Conservation (phyloP, 2,888 invertebrate species). For the Cetonia aurata region DNA sequence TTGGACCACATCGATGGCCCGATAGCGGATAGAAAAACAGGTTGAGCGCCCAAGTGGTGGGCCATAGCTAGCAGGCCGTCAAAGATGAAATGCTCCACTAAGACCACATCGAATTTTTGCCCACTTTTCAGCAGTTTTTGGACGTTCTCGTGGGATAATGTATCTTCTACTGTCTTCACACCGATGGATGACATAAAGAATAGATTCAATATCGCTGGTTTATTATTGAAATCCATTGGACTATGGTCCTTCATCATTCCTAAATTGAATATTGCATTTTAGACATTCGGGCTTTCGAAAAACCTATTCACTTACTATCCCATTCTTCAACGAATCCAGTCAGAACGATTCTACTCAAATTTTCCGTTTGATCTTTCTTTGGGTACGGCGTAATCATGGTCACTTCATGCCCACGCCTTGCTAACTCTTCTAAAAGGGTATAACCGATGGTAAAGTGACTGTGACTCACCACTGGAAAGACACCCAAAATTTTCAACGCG, state of each 20-base stretch:
- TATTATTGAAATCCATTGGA: slow-evolving; percentile 12
- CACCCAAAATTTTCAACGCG: slow-evolving; percentile 52
- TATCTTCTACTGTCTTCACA: slow-evolving; percentile 23
- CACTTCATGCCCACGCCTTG: slow-evolving; percentile 65
- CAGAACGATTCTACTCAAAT: slow-evolving; percentile 63
- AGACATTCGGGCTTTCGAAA: no score
- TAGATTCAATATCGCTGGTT: slow-evolving; percentile 2
- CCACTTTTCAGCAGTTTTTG: slow-evolving; percentile 51
- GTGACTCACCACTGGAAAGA: slow-evolving; percentile 54
- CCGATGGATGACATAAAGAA: slow-evolving; percentile 16
- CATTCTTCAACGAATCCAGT: slow-evolving; percentile 46
- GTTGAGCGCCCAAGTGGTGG: slow-evolving; percentile 55
- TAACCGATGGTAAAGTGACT: slow-evolving; percentile 56
- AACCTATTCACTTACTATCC: slow-evolving; percentile 44
- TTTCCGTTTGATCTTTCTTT: slow-evolving; percentile 61
- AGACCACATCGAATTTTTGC: slow-evolving; percentile 58
- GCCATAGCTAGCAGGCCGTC: slow-evolving; percentile 64
- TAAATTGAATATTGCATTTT: slow-evolving; percentile 1
- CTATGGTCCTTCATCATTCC: not conserved
- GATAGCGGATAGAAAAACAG: slow-evolving; percentile 12
- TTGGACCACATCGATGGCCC: slow-evolving; percentile 65
- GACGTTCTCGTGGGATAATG: slow-evolving; percentile 44
- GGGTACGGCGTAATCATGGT: slow-evolving; percentile 57
- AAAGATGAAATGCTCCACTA: slow-evolving; percentile 65
- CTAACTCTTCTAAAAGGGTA: slow-evolving; percentile 55